These are phyloP conservation scores for Deroptyus accipitrinus DNA, from an alignment of 2,113 vertebrate genomes.

Conservation along the genomic window DNA sequence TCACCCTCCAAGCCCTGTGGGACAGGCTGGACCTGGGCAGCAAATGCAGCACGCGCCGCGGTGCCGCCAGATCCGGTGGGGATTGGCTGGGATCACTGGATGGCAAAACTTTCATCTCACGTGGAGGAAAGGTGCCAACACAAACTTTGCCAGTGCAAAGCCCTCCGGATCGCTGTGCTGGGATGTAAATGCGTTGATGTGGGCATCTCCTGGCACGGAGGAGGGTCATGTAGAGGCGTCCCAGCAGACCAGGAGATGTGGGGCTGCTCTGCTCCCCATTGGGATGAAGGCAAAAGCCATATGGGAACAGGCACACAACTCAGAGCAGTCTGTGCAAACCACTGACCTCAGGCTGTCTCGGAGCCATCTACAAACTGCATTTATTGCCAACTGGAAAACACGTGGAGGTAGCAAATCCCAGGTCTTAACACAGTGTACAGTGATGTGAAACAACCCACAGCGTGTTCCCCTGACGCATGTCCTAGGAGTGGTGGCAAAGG, in stretches of 20 bases:
- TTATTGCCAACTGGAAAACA: not conserved
- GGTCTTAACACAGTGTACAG: rapidly evolving
- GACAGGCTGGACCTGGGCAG: not conserved
- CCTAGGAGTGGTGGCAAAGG: not conserved
- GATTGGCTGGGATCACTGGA: not conserved
- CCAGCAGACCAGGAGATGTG: not conserved
- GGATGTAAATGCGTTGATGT: not conserved
- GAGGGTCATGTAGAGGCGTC: not conserved
- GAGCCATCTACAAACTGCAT: not conserved
- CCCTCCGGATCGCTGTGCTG: not conserved
- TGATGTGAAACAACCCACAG: not conserved
- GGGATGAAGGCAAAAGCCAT: not conserved
- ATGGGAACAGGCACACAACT: rapidly evolving
- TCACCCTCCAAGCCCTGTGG: rapidly evolving
- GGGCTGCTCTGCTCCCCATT: not conserved
- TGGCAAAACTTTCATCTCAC: not conserved
- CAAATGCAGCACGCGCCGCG: not conserved
- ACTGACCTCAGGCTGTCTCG: not conserved
- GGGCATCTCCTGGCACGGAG: not conserved
- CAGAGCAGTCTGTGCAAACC: not conserved
- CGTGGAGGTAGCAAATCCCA: not conserved
- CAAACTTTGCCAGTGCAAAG: not conserved
- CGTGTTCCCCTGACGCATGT: rapidly evolving
- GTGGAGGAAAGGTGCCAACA: not conserved
- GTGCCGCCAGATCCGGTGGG: rapidly evolving